Conservation (phyloP, 1,140 invertebrate species). For the Pissodes strobi region DNA sequence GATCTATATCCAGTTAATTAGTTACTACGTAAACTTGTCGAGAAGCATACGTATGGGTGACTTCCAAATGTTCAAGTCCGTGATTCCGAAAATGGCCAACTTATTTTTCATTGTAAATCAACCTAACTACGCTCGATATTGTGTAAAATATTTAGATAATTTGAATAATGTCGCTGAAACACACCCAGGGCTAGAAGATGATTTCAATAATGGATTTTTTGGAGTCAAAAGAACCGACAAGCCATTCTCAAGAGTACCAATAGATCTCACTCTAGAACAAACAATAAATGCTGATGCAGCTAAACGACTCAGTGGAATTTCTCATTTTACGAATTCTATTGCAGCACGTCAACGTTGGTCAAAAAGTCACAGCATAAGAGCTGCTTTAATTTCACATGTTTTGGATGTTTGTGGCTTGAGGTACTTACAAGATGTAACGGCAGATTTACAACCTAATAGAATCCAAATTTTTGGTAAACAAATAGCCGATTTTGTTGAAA, state of each 20-base stretch:
- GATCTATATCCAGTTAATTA: no score
- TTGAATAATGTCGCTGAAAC: no score
- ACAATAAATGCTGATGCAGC: background rate
- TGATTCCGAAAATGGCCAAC: no score
- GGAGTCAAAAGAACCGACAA: background rate
- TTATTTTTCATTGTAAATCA: no score
- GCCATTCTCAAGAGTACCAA: background rate
- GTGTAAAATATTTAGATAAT: no score
- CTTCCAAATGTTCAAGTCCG: no score
- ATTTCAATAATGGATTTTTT: background rate
- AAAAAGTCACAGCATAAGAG: constrained; percentile 34
- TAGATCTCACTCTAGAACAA: background rate
- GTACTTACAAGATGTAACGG: constrained; percentile 4
- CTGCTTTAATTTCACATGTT: constrained; percentile 31
- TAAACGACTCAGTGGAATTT: no score
- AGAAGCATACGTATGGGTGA: no score
- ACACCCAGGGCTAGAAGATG: no score
- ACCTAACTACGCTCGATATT: no score
- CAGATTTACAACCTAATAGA: constrained; percentile 6
- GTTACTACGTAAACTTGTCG: no score
- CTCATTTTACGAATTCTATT: constrained; percentile 41
- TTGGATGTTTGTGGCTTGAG: constrained; percentile 12
- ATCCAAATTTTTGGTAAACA: constrained; percentile 5
- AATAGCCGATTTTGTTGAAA: constrained; percentile 6
- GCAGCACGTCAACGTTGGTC: constrained; percentile 36